Evolutionary conservation across 2,797 vertebrate species (phyloP).

Genomic region (Sebastes miniatus): DNA sequence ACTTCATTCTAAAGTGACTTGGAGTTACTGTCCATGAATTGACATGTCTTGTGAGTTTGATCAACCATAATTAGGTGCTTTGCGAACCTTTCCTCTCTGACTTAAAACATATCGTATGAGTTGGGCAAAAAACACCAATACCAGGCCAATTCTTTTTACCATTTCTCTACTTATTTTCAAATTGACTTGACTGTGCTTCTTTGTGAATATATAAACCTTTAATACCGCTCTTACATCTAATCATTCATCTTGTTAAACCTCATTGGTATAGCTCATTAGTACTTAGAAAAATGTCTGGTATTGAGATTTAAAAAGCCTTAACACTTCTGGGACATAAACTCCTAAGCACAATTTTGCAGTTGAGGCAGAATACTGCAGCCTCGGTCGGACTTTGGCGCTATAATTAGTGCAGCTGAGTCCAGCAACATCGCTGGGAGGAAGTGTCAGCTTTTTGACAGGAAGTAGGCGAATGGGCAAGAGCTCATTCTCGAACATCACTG

Average conservation of each 20-base stretch:
- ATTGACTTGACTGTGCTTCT: constrained; percentile 77
- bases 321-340: constrained; percentile 78
- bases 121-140: constrained; percentile 68
- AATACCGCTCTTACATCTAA: constrained; percentile 63
- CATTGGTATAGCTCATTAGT: constrained; percentile 62
- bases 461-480: constrained; percentile 57
- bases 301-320: constrained; percentile 83
- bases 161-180: constrained; percentile 72
- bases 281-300: constrained; percentile 74
- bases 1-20: constrained; percentile 14
- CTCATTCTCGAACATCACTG: constrained; percentile 76
- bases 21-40: constrained; percentile 25
- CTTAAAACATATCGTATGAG: constrained; percentile 71
- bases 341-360: constrained; percentile 85
- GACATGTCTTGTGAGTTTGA: constrained; percentile 19
- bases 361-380: constrained; percentile 70
- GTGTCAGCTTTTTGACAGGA: constrained; percentile 72
- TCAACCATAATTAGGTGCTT: constrained; percentile 71
- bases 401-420: constrained; percentile 61
- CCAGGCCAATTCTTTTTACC: constrained; percentile 73
- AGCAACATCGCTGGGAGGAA: constrained; percentile 64
- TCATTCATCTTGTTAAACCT: constrained; percentile 60
- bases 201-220: constrained; percentile 77
- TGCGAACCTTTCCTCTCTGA: constrained; percentile 78
- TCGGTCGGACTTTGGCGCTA: constrained; percentile 61